A percentile compares a stretch with the other conserved stretches of the same genome.
Conservation (phyloP, 1,140 invertebrate genomes). For the Tetraneura akinire region DNA sequence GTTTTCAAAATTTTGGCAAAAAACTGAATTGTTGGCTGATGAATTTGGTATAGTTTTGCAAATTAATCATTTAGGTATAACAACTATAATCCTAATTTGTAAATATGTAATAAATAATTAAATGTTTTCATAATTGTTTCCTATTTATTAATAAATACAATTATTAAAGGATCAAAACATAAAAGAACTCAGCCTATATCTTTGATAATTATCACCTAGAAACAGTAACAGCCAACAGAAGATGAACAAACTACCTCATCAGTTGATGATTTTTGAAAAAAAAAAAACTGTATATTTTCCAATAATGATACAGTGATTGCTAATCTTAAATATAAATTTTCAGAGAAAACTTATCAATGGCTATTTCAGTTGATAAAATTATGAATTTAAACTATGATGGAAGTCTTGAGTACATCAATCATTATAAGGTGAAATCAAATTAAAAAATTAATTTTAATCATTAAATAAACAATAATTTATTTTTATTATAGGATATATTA, state of each 20-base stretch:
- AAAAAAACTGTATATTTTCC: slow-evolving; percentile 1
- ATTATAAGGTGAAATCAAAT: slow-evolving; percentile 4
- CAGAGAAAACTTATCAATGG: neutral
- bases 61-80: slow-evolving; percentile 12
- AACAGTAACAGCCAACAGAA: neutral
- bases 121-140: neutral
- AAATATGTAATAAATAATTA: slow-evolving; percentile 23
- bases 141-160: neutral
- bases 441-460: neutral
- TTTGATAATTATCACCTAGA: neutral
- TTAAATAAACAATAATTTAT: slow-evolving; percentile 19
- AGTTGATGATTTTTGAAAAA: neutral
- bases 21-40: slow-evolving; percentile 16
- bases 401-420: neutral
- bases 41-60: slow-evolving; percentile 9
- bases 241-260: neutral
- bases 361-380: neutral
- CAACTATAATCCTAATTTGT: slow-evolving; percentile 10
- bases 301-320: slow-evolving; percentile 6
- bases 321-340: neutral
- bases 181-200: neutral
- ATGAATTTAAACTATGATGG: neutral
- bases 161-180: neutral
- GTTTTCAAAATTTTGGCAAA: slow-evolving; percentile 5
- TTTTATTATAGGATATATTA: slow-evolving; percentile 1